phyloP scores from a whole-genome alignment of 2,797 vertebrate species.

The Siniperca undulata region DNA sequence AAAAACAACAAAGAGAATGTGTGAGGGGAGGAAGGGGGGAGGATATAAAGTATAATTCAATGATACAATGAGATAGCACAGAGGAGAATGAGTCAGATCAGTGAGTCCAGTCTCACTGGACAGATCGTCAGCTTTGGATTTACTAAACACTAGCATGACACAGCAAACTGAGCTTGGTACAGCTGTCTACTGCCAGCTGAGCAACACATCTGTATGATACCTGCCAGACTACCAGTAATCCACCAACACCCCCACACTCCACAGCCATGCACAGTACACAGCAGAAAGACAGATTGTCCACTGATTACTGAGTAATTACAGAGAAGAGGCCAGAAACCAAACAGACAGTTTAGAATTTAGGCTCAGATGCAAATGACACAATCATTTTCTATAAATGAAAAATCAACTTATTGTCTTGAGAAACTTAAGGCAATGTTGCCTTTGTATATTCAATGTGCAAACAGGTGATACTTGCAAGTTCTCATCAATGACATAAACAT shows the following conservation, averaged over 20 bases:
- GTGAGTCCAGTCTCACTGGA: conserved; percentile 1
- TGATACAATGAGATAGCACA: conserved; percentile 12
- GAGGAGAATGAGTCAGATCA: conserved; percentile 6
- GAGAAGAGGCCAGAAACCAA: background rate
- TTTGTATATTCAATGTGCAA: background rate
- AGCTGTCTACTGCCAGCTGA: conserved; percentile 43
- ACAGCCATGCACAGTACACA: background rate
- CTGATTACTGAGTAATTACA: conserved; percentile 17
- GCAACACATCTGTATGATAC: conserved; percentile 47
- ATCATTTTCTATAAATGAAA: background rate
- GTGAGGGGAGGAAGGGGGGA: conserved; percentile 10
- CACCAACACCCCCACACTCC: background rate
- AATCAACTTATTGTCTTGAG: background rate
- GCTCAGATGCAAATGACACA: background rate
- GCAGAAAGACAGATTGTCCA: background rate
- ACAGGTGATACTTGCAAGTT: background rate
- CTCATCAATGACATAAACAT: background rate
- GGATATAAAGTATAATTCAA: background rate
- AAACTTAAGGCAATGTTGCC: background rate
- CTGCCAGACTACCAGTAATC: conserved; percentile 24
- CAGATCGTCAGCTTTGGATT: conserved; percentile 15
- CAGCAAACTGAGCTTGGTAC: conserved; percentile 42
- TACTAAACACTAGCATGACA: conserved; percentile 43
- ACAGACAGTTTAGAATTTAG: background rate
- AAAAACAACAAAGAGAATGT: background rate